Conservation (phyloP, 2,113 vertebrate genomes). For the Labrus mixtus region DNA sequence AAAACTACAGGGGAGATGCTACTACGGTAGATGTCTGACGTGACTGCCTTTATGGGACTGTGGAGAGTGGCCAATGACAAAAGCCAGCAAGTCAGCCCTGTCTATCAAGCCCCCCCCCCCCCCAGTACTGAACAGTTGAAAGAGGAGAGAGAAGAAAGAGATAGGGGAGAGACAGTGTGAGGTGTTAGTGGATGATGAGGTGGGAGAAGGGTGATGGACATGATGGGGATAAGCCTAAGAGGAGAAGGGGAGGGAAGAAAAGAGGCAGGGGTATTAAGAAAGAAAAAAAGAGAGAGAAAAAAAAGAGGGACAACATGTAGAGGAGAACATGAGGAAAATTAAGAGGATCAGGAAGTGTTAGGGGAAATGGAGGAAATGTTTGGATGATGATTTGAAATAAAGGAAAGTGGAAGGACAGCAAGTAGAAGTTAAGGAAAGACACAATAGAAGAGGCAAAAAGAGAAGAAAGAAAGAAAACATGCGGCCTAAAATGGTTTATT, state of each 20-base stretch:
- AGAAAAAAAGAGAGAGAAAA: neutral
- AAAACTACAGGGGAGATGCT: conserved; percentile 53
- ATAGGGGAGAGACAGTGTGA: neutral
- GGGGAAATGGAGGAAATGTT: neutral
- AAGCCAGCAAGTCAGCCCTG: conserved; percentile 75
- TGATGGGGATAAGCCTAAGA: neutral
- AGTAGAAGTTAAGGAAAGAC: neutral
- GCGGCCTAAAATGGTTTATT: conserved; percentile 1
- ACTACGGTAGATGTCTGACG: conserved; percentile 55
- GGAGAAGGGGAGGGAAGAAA: neutral
- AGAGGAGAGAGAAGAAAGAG: conserved; percentile 26
- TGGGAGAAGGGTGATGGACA: too few relatives aligned
- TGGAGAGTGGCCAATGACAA: conserved; percentile 60
- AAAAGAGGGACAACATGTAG: neutral
- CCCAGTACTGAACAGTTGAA: conserved; percentile 32
- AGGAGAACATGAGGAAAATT: neutral
- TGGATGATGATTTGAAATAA: neutral
- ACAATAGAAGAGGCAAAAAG: neutral
- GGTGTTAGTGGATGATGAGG: neutral
- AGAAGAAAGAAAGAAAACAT: conserved; percentile 4
- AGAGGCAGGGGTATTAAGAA: neutral
- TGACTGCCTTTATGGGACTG: conserved; percentile 54
- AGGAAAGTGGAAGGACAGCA: neutral
- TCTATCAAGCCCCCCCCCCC: conserved; percentile 50
- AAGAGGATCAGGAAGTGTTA: accelerated